These are phyloP conservation scores for Pteropus rufus DNA, from an alignment of 2,797 vertebrate genomes.

Conservation along the genomic window DNA sequence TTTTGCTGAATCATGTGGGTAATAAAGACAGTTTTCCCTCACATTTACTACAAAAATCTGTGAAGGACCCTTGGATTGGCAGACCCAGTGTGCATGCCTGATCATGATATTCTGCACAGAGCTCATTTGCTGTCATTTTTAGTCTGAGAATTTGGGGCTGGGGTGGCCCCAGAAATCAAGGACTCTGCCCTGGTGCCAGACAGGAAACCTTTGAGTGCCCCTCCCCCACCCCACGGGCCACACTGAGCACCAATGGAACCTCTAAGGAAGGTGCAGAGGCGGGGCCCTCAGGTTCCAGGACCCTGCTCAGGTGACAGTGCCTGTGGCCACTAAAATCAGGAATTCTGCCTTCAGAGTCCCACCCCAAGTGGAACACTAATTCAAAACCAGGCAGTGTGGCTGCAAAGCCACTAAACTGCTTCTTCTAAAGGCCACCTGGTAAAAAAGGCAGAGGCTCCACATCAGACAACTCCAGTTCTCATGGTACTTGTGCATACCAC, in stretches of 20 bases:
- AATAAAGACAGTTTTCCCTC: neutral
- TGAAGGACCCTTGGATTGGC: neutral
- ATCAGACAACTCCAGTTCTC: neutral
- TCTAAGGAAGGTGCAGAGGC: too few species aligned
- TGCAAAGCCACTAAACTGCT: neutral
- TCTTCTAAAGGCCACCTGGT: neutral
- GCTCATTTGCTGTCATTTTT: neutral
- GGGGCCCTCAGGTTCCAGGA: rapidly evolving
- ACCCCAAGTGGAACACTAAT: neutral
- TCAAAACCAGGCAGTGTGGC: neutral
- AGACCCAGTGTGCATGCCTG: rapidly evolving
- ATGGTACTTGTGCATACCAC: neutral
- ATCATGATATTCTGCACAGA: neutral
- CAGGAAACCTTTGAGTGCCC: neutral
- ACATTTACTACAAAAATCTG: neutral
- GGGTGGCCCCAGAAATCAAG: neutral
- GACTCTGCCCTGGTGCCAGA: neutral
- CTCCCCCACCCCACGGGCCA: neutral
- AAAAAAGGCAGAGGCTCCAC: neutral
- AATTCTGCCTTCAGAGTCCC: neutral
- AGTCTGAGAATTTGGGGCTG: neutral
- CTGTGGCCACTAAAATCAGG: neutral
- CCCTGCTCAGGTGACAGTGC: neutral
- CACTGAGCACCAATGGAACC: neutral
- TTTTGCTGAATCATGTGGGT: neutral